Evolutionary conservation across 2,888 invertebrate genomes (phyloP), one percentile per base, ranked within the genome.

Genomic region (Mythimna albipuncta): DNA sequence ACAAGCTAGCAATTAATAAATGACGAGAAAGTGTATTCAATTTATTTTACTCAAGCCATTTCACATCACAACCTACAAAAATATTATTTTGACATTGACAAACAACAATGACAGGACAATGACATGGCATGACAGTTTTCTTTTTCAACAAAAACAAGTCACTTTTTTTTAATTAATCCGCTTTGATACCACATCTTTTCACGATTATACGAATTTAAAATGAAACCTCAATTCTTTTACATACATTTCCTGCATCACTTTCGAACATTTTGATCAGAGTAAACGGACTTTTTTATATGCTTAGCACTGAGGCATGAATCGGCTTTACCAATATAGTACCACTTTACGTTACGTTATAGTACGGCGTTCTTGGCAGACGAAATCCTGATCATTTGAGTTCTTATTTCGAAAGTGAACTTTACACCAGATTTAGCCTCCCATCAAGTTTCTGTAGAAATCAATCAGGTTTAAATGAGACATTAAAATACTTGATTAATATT

Each of bases 41-140:
- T 67, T 62, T 62, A 77, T 81, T 61, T 47, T 61, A 67, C 61
- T 4, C 16, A 47, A 16, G 16, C 16, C 35, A 58, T n/a, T 76
- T 54, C 69, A 77, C 78, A 72, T 54, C 69, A 77, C 78, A 72
- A 79, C 71, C 79, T 82, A 76, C 54, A 77, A 79, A 81, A 79
- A 71, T 67, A 67, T 65, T 66, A 50, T 50, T 71, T 77, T 79
- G 82, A 82, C 79, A 66, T 58, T 79, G 67, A 73, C 77, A 78
- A 64, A 58, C 55, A 35, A 68, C 47, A 68, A 62, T 52, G 50
- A 52, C 50, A 52, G n/a, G 50, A 68, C 47, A 68, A 62, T 52
- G 50, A 52, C 50, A 52, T 52, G 50, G 13, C 50, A n/a, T 52
- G 50, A n/a, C 19, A 52, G 50, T n/a, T 52, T n/a, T 52, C 50